phyloP scores from a whole-genome alignment of 2,797 vertebrate genomes.

The Halcyon badia region DNA sequence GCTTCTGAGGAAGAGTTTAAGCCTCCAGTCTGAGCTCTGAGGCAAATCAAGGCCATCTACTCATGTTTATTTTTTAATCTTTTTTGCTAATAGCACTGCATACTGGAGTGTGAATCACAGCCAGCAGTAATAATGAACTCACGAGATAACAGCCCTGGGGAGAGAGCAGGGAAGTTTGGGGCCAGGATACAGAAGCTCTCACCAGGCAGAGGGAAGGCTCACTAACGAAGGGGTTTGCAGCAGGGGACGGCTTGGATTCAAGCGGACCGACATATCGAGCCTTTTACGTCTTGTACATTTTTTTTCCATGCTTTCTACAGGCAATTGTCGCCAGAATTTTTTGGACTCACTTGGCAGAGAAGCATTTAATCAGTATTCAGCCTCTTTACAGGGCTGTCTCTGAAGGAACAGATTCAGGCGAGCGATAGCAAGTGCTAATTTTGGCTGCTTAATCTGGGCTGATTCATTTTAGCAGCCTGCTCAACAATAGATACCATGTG shows the following conservation, averaged over 20 bases:
- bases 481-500: not conserved
- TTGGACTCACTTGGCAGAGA: not conserved
- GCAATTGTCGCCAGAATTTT: not conserved
- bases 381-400: not conserved
- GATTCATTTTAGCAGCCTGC: constrained; percentile 43
- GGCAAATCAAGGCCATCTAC: not conserved
- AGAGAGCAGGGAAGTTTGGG: not conserved
- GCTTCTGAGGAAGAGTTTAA: not conserved
- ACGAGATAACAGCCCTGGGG: not conserved
- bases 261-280: not conserved
- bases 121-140: not conserved
- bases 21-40: not conserved
- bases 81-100: not conserved
- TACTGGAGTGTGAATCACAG: not conserved
- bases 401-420: not conserved
- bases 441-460: constrained; percentile 28
- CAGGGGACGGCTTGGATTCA: not conserved
- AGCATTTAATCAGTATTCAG: constrained; percentile 11
- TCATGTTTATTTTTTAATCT: not conserved
- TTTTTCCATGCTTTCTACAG: not conserved
- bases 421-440: constrained; percentile 36
- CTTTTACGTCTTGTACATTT: not conserved
- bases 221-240: not conserved
- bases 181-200: constrained; percentile 29
- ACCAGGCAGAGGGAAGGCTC: not conserved